Evolutionary conservation across 1,140 invertebrate genomes (phyloP), one percentile per base, ranked within the genome.

Genomic region (Dendroctonus ponderosae): DNA sequence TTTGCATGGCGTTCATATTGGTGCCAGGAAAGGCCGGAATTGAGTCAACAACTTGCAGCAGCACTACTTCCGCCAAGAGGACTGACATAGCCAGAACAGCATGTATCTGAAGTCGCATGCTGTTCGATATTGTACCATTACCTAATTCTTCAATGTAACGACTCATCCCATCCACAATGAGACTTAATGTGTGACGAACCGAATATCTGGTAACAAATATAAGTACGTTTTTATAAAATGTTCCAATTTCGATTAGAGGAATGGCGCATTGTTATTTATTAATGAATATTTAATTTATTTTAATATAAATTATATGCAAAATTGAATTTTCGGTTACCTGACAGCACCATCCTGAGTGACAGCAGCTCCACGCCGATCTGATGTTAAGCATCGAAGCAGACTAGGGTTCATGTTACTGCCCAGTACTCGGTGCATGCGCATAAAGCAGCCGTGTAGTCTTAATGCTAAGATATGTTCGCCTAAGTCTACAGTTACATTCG

Each of bases 171-270:
- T 81, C 74, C 46, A 78, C 62, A 5, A 79, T 76, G 5, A 80
- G 69, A 58, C 80, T 78, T 57, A 79, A 74, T 3, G 78, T 75
- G 39, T 77, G 76, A 46, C 80, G 73, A 6, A 78, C 70, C 0
- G 70, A 71, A 74, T 75, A 60, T 66, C 69, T 62, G 40, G n/a
- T 59, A 58, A 14, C 7, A 12, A 41, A 63, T 11, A 15, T n/a
- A 26, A 26, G 26, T 26, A 26, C 26, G 26, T 26, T 26, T 26
- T 26, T 26, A 26, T 26, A 26, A 26, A 26, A 26, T 3, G 1
- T 26, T 26, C 3, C 26, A 26, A 2, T 26, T 26, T 26, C 26
- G 1, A 2, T 26, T 26, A 2, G 3, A 2, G 26, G 26, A 26
- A 26, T 26, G 26, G 26, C 26, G 26, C 26, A 26, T 26, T 26